Conservation (phyloP, 2,797 vertebrate species). For the Mastacembelus armatus region DNA sequence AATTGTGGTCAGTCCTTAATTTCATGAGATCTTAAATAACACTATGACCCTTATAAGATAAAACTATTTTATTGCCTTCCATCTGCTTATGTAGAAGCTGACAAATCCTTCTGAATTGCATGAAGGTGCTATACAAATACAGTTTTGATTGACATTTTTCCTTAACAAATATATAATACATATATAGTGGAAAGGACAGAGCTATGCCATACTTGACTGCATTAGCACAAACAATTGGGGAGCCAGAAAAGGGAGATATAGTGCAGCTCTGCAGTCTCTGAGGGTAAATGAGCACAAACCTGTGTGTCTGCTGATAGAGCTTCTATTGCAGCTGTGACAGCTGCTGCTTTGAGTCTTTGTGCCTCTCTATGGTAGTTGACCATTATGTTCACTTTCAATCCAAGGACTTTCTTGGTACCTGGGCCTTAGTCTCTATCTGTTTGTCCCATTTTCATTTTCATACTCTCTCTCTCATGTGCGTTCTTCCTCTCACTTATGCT, state of each 20-base stretch:
- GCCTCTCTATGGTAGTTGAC: constrained; percentile 51
- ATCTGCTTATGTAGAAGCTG: too few relatives aligned
- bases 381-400: constrained; percentile 60
- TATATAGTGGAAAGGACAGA: constrained; percentile 17
- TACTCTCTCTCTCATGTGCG: constrained; percentile 24
- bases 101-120: too few relatives aligned
- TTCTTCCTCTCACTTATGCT: not conserved
- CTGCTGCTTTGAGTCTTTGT: constrained; percentile 55
- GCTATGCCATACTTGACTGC: constrained; percentile 47
- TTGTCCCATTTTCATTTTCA: constrained; percentile 5
- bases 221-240: constrained; percentile 29
- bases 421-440: constrained; percentile 28
- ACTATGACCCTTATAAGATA: too few relatives aligned
- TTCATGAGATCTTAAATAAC: too few relatives aligned
- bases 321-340: constrained; percentile 38
- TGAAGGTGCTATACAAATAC: too few relatives aligned
- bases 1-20: too few relatives aligned
- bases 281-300: constrained; percentile 64
- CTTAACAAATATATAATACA: not conserved
- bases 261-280: constrained; percentile 29
- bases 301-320: constrained; percentile 54
- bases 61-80: too few relatives aligned
- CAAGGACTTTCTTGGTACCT: constrained; percentile 55
- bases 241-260: constrained; percentile 57
- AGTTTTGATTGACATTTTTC: constrained; percentile 26